Evolutionary conservation across 2,113 vertebrate species (phyloP).

Genomic region (Hydrolagus affinis): DNA sequence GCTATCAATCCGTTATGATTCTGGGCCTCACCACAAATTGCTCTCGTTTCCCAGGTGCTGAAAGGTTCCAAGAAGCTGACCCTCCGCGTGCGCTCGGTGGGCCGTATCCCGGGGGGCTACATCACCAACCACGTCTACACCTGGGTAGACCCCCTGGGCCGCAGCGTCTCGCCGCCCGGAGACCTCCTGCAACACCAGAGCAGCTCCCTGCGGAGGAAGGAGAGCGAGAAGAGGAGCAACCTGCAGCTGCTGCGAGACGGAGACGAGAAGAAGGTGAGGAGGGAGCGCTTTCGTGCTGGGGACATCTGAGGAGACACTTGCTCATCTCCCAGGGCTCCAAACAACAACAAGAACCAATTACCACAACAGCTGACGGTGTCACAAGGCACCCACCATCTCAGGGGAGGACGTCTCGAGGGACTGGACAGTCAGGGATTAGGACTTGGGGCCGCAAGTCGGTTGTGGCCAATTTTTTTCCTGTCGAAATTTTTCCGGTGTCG

Average conservation of each 20-base stretch:
- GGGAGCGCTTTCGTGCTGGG: too few species aligned
- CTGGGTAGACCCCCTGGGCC: constrained; percentile 91
- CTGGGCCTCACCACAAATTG: too few species aligned
- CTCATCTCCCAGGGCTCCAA: not conserved
- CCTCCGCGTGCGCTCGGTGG: constrained; percentile 78
- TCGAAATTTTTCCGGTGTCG: not conserved
- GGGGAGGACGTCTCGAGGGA: too few species aligned
- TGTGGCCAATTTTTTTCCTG: not conserved
- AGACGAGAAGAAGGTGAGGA: constrained; percentile 88
- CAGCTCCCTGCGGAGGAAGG: constrained; percentile 56
- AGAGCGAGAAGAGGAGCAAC: constrained; percentile 74
- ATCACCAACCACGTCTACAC: constrained; percentile 96
- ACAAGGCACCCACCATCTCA: too few species aligned
- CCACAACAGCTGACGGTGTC: too few species aligned
- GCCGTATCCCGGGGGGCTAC: constrained; percentile 84
- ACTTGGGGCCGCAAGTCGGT: too few species aligned
- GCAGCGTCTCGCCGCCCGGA: constrained; percentile 73
- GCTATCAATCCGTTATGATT: too few species aligned
- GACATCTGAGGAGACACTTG: too few species aligned
- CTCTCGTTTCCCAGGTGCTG: constrained; percentile 65
- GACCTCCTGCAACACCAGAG: constrained; percentile 68
- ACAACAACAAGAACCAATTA: too few species aligned
- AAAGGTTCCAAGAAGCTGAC: constrained; percentile 91
- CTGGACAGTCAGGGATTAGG: too few species aligned
- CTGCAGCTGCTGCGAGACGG: constrained; percentile 84